phyloP scores from a whole-genome alignment of 2,113 vertebrate genomes.

The Redunca redunca region DNA sequence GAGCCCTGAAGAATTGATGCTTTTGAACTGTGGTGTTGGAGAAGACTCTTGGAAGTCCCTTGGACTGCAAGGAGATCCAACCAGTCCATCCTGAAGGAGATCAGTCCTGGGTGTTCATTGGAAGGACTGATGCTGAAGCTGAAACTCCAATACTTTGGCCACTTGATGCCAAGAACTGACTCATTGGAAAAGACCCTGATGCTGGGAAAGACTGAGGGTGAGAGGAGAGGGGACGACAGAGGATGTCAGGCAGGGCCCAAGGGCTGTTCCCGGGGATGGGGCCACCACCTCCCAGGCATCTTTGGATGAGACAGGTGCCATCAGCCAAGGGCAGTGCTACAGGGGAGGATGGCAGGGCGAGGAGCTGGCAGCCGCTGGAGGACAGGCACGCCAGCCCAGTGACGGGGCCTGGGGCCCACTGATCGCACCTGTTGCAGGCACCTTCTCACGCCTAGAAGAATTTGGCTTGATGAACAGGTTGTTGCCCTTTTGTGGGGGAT shows the following conservation, averaged over 20 bases:
- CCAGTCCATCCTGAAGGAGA: not conserved
- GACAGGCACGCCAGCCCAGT: accelerated
- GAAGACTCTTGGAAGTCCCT: not conserved
- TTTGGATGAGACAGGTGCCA: not conserved
- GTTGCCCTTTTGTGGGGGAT: not conserved
- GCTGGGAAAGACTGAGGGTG: not conserved
- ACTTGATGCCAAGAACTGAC: not conserved
- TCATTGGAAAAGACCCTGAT: not conserved
- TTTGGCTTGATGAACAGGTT: not conserved
- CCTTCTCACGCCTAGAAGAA: not conserved
- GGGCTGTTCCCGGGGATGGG: not conserved
- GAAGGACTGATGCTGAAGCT: not conserved
- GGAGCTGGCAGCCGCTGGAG: not conserved
- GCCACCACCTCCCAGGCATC: not conserved
- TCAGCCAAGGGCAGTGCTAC: not conserved
- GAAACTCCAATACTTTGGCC: not conserved
- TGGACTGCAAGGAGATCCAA: not conserved
- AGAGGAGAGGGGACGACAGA: not conserved
- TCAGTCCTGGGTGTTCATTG: not conserved
- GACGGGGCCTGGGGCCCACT: too few species aligned
- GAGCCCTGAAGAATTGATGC: not conserved
- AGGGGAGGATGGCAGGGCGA: not conserved
- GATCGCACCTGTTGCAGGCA: not conserved
- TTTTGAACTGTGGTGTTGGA: not conserved
- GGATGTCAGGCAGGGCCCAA: not conserved